These are phyloP conservation scores for Struthidea cinerea DNA, from an alignment of 2,113 vertebrate genomes.

Conservation along the genomic window DNA sequence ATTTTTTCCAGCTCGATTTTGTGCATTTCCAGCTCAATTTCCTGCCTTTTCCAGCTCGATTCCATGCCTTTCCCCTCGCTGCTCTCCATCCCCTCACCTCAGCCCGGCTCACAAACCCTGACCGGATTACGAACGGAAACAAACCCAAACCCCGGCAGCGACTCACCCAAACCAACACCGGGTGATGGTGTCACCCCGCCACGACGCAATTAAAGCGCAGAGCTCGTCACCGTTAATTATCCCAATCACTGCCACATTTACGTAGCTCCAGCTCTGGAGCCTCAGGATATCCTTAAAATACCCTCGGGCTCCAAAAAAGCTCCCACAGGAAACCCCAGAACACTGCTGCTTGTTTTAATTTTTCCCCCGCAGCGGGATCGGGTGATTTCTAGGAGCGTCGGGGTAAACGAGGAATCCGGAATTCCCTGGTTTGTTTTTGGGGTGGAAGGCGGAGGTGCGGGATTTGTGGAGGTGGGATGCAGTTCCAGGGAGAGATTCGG, in stretches of 20 bases:
- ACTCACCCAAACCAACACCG: background rate
- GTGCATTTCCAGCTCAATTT: too few relatives aligned
- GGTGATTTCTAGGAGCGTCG: accelerated
- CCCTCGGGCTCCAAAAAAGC: background rate
- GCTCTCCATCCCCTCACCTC: background rate
- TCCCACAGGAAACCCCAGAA: accelerated
- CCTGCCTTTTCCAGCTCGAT: too few relatives aligned
- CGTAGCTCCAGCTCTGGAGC: too few relatives aligned
- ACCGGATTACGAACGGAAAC: background rate
- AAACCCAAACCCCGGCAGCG: background rate
- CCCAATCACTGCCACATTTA: too few relatives aligned
- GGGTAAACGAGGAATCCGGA: accelerated
- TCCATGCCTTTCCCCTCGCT: background rate
- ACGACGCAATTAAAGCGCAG: background rate
- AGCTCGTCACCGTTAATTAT: background rate
- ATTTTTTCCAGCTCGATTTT: too few relatives aligned
- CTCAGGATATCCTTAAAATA: background rate
- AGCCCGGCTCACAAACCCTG: background rate
- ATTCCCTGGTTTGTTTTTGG: background rate
- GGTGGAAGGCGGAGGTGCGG: background rate
- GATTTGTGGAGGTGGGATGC: background rate
- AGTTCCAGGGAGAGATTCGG: accelerated
- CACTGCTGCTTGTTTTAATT: accelerated
- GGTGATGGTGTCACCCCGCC: background rate
- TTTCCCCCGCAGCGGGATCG: accelerated